These are phyloP conservation scores for Wasmannia auropunctata DNA, from an alignment of 1,140 invertebrate genomes.

Conservation along the genomic window DNA sequence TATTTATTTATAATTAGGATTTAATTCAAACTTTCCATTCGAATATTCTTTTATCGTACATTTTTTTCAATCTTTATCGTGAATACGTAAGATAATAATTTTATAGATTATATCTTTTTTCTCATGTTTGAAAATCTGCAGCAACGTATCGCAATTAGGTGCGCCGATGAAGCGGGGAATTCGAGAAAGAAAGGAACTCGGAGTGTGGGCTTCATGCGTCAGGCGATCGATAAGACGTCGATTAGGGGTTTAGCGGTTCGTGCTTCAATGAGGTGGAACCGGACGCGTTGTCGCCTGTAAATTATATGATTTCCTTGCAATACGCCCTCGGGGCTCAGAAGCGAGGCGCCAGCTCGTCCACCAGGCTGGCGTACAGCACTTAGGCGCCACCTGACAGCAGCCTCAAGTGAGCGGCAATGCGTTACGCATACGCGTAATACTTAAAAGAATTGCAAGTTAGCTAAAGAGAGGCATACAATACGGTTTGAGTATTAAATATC, in stretches of 20 bases:
- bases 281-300: slow-evolving; percentile 70
- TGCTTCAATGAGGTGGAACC: slow-evolving; percentile 72
- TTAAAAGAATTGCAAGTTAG: not conserved
- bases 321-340: slow-evolving; percentile 3
- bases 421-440: not conserved
- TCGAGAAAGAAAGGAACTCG: slow-evolving; percentile 33
- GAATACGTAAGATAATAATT: not conserved
- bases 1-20: not conserved
- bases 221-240: slow-evolving; percentile 63
- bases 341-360: slow-evolving; percentile 65
- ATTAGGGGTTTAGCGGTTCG: slow-evolving; percentile 65
- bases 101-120: not conserved
- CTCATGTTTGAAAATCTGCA: not conserved
- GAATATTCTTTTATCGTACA: not conserved
- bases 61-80: not conserved
- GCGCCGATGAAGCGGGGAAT: slow-evolving; percentile 11
- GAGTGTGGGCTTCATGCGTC: not conserved
- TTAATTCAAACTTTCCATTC: not conserved
- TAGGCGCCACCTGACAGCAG: slow-evolving; percentile 64
- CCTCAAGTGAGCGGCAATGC: not conserved
- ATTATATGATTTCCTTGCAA: slow-evolving; percentile 73
- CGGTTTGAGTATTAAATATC: not conserved
- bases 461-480: not conserved
- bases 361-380: not conserved
- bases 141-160: slow-evolving; percentile 1